Evolutionary conservation across 53 echinoderm and acorn worm species (phyloP), one percentile per base, ranked within the genome.

Genomic region (Henricia sp.): DNA sequence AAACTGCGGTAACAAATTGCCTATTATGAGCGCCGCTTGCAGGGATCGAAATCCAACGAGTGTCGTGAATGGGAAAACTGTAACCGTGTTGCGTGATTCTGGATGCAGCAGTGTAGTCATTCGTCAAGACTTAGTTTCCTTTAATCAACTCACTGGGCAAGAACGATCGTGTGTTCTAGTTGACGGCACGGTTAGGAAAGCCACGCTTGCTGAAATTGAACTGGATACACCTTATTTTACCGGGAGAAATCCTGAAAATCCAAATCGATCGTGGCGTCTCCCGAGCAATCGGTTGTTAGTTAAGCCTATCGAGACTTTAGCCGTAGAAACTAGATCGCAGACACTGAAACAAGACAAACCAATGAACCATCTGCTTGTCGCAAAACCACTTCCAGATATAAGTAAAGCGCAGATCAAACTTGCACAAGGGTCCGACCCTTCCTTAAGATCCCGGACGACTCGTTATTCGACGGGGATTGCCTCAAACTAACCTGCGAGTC

Each of bases 31-130:
- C 32, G 82, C 88, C n/a, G 80, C 59, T 0, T 78, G 82, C 26
- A 30, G 52, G 16, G 44, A 51, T 5, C 20, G 58, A 41, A 21
- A 54, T 37, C 37, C 56, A 19, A 37, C 9, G 8, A 33, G 36
- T 11, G 24, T 30, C 21, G 74, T 89, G 1, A 74, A 83, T 2
- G 62, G 21, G 25, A 53, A 1, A 30, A 51, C 32, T 29, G 89
- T 66, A 0, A 73, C 13, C 26, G 67, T 73, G 12, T 38, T 83
- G 3, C 50, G 89, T 12, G 89, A 89, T 29, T 73, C 37, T 60
- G 88, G 88, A 21, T 88, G 88, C 32, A 82, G 71, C 36, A 67
- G 72, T 8, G 82, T 82, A 12, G 82, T 82, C n/a, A 52, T 82
- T 5, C 40, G 56, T 29, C 20, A 44, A 23, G 32, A 50, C 11